A percentile compares a stretch with the other conserved stretches of the same genome.
Conservation (phyloP, 1,140 invertebrate species). For the Cydia amplana region DNA sequence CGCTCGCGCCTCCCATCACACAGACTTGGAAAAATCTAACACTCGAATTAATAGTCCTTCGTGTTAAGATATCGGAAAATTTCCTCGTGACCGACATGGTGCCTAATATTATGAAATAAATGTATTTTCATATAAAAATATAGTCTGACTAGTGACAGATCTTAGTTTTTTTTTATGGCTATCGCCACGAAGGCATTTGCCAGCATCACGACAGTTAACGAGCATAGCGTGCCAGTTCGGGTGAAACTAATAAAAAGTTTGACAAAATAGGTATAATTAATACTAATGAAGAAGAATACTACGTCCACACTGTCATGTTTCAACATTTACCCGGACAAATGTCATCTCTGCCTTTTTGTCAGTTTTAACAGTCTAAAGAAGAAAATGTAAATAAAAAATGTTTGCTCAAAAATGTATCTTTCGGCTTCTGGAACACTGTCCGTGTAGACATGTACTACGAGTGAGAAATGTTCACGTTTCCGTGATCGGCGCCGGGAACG, state of each 20-base stretch:
- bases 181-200: too few relatives aligned
- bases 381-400: slow-evolving; percentile 19
- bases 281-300: neutral
- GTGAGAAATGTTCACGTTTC: slow-evolving; percentile 51
- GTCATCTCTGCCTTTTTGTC: neutral
- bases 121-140: neutral
- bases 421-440: neutral
- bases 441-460: slow-evolving; percentile 26
- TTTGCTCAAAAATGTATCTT: neutral
- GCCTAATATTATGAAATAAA: neutral
- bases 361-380: neutral
- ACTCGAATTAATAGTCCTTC: neutral
- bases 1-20: slow-evolving; percentile 53
- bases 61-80: neutral
- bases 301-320: neutral
- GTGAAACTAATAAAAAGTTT: neutral
- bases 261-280: neutral
- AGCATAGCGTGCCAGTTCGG: neutral
- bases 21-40: slow-evolving; percentile 47
- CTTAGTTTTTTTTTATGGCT: too few relatives aligned
- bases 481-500: slow-evolving; percentile 50
- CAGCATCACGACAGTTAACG: too few relatives aligned
- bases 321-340: neutral
- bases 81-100: neutral
- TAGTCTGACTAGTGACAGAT: slow-evolving; percentile 2